phyloP scores from a whole-genome alignment of 2,797 vertebrate species.

The Novumbra hubbsi region DNA sequence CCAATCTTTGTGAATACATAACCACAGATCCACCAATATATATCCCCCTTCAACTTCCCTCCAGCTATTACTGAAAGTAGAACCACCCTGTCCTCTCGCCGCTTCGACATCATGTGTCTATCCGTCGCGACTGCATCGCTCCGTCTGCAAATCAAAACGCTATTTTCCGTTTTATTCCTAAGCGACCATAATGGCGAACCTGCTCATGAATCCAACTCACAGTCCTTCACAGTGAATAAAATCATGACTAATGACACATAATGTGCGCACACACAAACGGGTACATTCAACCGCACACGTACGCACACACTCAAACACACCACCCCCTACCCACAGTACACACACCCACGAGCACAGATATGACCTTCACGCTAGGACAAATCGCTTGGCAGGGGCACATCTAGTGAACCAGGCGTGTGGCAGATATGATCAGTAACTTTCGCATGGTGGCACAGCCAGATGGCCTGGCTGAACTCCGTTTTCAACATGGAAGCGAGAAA shows the following conservation, averaged over 20 bases:
- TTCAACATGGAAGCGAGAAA: neutral
- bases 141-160: conserved; percentile 32
- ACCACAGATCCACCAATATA: too few relatives aligned
- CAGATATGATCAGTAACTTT: neutral
- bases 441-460: neutral
- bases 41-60: too few relatives aligned
- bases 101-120: too few relatives aligned
- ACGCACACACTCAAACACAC: conserved; percentile 11
- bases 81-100: too few relatives aligned
- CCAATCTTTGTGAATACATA: too few relatives aligned
- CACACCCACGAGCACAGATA: conserved; percentile 1
- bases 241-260: neutral
- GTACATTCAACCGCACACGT: neutral
- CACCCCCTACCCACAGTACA: neutral
- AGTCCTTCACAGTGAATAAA: neutral
- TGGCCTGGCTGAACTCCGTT: neutral
- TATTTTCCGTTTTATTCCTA: conserved; percentile 31
- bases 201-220: neutral
- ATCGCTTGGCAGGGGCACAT: conserved; percentile 35
- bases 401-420: conserved; percentile 13
- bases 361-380: conserved; percentile 55
- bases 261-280: neutral
- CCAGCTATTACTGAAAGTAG: too few relatives aligned
- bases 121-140: conserved; percentile 18
- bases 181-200: neutral